phyloP scores from a whole-genome alignment of 2,113 vertebrate genomes.

The Takifugu flavidus region DNA sequence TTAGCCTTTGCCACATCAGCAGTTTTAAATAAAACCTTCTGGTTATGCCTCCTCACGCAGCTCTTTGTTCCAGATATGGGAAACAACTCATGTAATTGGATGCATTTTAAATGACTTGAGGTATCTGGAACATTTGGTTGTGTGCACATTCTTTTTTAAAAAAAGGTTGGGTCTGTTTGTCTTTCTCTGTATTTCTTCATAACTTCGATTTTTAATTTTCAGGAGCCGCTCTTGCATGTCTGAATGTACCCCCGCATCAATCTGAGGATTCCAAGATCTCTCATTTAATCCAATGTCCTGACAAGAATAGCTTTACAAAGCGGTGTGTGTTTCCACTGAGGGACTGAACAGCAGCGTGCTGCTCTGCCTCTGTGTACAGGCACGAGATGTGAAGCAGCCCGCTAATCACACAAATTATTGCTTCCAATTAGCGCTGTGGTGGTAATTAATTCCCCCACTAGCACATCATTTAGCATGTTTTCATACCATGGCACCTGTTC shows the following conservation, averaged over 20 bases:
- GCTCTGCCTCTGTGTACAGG: constrained; percentile 74
- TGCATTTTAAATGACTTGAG: too few relatives aligned
- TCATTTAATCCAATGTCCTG: too few relatives aligned
- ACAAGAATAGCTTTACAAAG: too few relatives aligned
- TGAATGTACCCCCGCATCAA: too few relatives aligned
- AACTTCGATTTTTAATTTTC: too few relatives aligned
- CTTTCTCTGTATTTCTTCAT: too few relatives aligned
- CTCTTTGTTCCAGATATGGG: constrained; percentile 58
- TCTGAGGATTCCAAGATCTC: too few relatives aligned
- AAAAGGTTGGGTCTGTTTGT: too few relatives aligned
- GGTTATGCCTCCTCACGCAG: constrained; percentile 74
- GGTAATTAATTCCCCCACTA: constrained; percentile 99
- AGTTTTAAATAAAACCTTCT: constrained; percentile 83
- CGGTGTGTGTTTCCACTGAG: neutral
- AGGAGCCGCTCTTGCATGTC: too few relatives aligned
- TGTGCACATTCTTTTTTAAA: constrained; percentile 6
- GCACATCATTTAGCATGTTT: constrained; percentile 97
- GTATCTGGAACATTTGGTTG: neutral
- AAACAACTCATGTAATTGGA: too few relatives aligned
- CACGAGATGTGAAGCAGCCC: constrained; percentile 90
- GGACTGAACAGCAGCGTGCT: neutral
- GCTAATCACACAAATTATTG: constrained; percentile 99
- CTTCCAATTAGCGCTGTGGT: constrained; percentile 97
- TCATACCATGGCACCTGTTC: constrained; percentile 98
- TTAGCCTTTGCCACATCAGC: constrained; percentile 87